Evolutionary conservation across 2,888 invertebrate genomes (phyloP).

Genomic region (Ditula angustiorana): DNA sequence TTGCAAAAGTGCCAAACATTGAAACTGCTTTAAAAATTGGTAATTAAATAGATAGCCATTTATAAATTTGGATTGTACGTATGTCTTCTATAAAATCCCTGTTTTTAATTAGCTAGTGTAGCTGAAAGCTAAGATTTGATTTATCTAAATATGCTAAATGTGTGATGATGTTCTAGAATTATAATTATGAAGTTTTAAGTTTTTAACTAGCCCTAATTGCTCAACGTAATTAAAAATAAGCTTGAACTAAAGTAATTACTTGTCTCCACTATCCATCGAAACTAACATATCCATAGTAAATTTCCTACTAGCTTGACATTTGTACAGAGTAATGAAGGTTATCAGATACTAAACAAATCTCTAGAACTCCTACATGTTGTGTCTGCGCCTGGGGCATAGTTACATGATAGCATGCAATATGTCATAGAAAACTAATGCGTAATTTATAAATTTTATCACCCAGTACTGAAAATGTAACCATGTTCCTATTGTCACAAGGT

Average conservation of each 20-base stretch:
- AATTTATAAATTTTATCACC: too few relatives aligned
- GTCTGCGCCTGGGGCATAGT: too few relatives aligned
- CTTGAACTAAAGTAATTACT: slow-evolving; percentile 2
- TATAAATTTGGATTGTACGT: neutral
- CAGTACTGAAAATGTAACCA: too few relatives aligned
- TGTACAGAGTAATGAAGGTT: neutral
- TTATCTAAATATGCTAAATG: neutral
- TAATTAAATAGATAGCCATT: neutral
- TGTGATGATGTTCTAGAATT: neutral
- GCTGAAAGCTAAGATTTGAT: neutral
- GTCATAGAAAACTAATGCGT: too few relatives aligned
- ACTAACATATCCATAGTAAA: slow-evolving; percentile 24
- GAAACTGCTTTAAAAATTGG: slow-evolving; percentile 4
- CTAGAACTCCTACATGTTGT: slow-evolving; percentile 4
- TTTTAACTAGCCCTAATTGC: slow-evolving; percentile 29
- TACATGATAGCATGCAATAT: too few relatives aligned
- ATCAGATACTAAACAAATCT: slow-evolving; percentile 22
- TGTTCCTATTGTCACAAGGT: too few relatives aligned
- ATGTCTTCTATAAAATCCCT: neutral
- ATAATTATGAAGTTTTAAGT: slow-evolving; percentile 11
- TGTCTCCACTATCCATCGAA: slow-evolving; percentile 17
- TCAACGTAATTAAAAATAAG: slow-evolving; percentile 31
- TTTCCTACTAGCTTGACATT: slow-evolving; percentile 1
- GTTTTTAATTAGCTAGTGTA: neutral
- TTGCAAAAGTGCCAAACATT: slow-evolving; percentile 29